phyloP scores from a whole-genome alignment of 2,888 invertebrate species.

The Trachelus tabidus region DNA sequence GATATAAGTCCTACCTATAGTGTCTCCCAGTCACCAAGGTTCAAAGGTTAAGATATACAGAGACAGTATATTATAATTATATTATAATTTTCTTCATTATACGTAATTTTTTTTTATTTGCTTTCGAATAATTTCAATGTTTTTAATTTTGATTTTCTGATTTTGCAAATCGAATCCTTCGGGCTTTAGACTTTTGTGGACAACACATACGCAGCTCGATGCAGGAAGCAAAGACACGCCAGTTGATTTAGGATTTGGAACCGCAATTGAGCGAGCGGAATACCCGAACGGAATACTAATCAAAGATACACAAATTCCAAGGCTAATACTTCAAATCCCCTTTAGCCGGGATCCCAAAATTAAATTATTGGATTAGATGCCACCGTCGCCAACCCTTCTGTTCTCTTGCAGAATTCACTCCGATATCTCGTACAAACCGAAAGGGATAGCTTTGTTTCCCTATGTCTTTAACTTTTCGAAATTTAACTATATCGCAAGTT shows the following conservation, averaged over 20 bases:
- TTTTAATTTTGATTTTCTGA: background rate
- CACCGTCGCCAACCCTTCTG: slow-evolving; percentile 48
- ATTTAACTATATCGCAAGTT: background rate
- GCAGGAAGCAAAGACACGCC: slow-evolving; percentile 46
- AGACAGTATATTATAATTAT: background rate
- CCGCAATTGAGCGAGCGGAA: slow-evolving; percentile 56
- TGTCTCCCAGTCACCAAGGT: background rate
- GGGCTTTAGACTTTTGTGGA: background rate
- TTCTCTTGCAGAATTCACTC: background rate
- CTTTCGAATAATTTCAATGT: background rate
- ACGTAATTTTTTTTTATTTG: background rate
- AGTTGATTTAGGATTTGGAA: slow-evolving; percentile 63
- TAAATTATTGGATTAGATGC: slow-evolving; percentile 65
- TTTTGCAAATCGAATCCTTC: background rate
- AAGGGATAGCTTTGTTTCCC: background rate
- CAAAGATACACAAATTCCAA: slow-evolving; percentile 66
- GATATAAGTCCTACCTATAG: slow-evolving; percentile 48
- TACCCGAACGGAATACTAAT: slow-evolving; percentile 64
- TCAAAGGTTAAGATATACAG: slow-evolving; percentile 1
- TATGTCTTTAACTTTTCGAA: background rate
- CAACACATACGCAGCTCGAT: background rate
- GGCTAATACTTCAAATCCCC: slow-evolving; percentile 66
- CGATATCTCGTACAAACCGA: background rate
- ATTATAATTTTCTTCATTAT: background rate
- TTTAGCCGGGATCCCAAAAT: slow-evolving; percentile 62